These are phyloP conservation scores for Lycocorax pyrrhopterus DNA, from an alignment of 2,113 vertebrate genomes.

Conservation along the genomic window DNA sequence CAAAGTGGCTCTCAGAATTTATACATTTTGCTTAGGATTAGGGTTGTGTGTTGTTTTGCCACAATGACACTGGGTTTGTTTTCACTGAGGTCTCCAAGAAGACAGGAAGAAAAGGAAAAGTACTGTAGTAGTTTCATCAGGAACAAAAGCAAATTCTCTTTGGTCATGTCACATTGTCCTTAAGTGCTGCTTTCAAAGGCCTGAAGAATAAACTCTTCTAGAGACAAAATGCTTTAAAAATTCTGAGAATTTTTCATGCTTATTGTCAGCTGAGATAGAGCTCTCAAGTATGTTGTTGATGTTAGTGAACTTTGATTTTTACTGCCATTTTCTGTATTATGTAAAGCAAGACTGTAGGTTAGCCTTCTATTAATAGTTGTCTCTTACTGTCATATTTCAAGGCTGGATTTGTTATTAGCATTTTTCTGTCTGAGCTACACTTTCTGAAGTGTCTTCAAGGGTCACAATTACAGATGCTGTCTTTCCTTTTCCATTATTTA, in stretches of 20 bases:
- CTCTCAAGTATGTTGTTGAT: not conserved
- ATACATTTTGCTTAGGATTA: accelerated
- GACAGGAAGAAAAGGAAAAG: not conserved
- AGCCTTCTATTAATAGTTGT: not conserved
- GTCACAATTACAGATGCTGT: not conserved
- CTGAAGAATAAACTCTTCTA: not conserved
- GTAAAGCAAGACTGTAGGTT: not conserved
- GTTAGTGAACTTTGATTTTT: not conserved
- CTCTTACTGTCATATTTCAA: not conserved
- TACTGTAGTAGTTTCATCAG: not conserved
- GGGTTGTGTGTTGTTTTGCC: not conserved
- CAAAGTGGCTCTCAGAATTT: not conserved
- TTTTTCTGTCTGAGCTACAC: not conserved
- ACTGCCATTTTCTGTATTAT: not conserved
- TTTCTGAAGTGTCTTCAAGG: not conserved
- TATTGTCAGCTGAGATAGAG: not conserved
- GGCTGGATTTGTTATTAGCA: not conserved
- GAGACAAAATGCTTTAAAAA: not conserved
- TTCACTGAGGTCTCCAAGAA: not conserved
- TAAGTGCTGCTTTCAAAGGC: not conserved
- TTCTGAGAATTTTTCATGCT: not conserved
- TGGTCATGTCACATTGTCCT: not conserved
- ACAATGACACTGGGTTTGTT: not conserved
- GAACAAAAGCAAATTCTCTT: not conserved
- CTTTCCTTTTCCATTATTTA: not conserved